Evolutionary conservation across 2,797 vertebrate genomes (phyloP).

Genomic region (Peromyscus melanophrys): DNA sequence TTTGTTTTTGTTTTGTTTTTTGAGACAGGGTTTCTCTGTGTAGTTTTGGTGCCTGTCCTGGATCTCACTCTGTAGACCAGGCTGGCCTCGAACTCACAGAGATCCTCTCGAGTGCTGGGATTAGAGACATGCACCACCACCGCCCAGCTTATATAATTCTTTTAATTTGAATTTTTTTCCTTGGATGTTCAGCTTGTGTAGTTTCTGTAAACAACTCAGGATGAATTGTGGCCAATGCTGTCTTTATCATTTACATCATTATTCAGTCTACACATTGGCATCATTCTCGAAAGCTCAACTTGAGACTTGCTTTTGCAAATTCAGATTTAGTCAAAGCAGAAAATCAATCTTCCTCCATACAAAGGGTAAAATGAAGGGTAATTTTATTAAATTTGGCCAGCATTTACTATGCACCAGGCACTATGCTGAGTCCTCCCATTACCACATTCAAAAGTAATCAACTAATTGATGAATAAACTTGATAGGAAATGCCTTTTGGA

Average conservation of each 20-base stretch:
- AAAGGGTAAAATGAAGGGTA: constrained; percentile 6
- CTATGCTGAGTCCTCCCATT: background rate
- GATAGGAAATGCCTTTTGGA: background rate
- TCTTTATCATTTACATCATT: background rate
- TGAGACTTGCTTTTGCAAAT: constrained; percentile 34
- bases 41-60: too few species aligned
- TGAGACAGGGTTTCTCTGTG: too few species aligned
- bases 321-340: background rate
- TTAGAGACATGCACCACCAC: too few species aligned
- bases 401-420: background rate
- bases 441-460: background rate
- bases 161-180: background rate
- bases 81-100: too few species aligned
- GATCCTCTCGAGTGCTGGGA: too few species aligned
- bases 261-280: background rate
- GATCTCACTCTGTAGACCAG: too few species aligned
- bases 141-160: too few species aligned
- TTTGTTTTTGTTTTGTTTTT: too few species aligned
- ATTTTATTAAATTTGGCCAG: background rate
- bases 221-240: background rate
- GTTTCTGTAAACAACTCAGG: background rate
- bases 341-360: background rate
- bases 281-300: background rate
- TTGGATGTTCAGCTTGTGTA: background rate
- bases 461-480: background rate